Evolutionary conservation across 2,113 vertebrate species (phyloP).

Genomic region (Hippocampus mohnikei): DNA sequence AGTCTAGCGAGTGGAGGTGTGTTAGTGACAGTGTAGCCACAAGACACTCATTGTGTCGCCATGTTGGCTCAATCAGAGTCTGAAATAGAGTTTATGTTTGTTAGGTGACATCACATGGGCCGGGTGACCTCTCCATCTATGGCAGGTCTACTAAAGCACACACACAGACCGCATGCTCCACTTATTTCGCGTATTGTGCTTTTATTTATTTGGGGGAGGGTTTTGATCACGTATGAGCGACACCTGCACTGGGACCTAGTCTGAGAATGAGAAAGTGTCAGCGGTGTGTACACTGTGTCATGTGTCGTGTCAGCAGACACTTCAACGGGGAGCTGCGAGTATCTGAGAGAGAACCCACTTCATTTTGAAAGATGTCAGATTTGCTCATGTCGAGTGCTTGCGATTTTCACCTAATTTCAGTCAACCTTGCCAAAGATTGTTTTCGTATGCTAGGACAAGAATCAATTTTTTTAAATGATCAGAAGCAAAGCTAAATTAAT

Average conservation of each 20-base stretch:
- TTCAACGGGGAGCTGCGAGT: not conserved
- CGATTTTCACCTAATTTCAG: too few species aligned
- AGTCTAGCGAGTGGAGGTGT: not conserved
- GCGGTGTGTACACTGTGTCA: not conserved
- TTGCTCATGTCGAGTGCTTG: too few species aligned
- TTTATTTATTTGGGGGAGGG: constrained; percentile 4
- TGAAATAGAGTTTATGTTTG: constrained; percentile 68
- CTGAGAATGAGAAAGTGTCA: not conserved
- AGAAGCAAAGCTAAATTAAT: too few species aligned
- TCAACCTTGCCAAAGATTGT: too few species aligned
- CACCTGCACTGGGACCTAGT: constrained; percentile 4
- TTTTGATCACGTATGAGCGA: not conserved
- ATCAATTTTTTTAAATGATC: too few species aligned
- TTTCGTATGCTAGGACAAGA: too few species aligned
- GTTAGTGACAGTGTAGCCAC: not conserved
- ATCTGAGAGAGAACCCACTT: not conserved
- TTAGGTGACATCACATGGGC: constrained; percentile 45
- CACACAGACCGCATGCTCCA: constrained; percentile 39
- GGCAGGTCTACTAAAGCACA: constrained; percentile 47
- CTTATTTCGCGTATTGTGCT: constrained; percentile 46
- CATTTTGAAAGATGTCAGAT: not conserved
- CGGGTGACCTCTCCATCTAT: constrained; percentile 56
- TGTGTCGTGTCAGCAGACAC: not conserved
- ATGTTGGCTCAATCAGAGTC: constrained; percentile 62
- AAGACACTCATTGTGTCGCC: constrained; percentile 40